Conservation (phyloP, 1,140 invertebrate genomes). For the Bombus terrestris region DNA sequence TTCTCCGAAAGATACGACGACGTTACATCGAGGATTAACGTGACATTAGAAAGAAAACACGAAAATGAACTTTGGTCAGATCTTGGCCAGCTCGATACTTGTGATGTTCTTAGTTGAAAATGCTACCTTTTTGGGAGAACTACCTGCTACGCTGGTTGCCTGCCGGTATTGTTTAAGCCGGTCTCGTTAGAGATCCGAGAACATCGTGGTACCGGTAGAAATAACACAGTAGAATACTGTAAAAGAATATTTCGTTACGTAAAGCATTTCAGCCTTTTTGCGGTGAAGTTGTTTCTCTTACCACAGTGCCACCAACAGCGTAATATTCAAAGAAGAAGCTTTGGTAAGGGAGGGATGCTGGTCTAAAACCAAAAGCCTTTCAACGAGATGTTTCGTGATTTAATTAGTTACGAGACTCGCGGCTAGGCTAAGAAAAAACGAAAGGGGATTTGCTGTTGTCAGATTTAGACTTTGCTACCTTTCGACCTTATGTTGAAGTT, state of each 20-base stretch:
- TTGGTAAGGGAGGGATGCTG: not conserved
- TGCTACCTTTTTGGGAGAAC: not conserved
- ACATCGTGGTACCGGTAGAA: not conserved
- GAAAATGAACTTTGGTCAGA: not conserved
- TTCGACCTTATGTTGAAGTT: too few relatives aligned
- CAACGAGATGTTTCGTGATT: not conserved
- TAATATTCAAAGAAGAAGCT: conserved; percentile 4
- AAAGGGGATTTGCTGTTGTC: too few relatives aligned
- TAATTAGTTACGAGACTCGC: too few relatives aligned
- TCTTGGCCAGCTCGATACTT: not conserved
- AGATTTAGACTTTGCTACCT: too few relatives aligned
- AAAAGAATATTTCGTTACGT: conserved; percentile 14
- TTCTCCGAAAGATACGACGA: not conserved
- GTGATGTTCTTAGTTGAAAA: not conserved
- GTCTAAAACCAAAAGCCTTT: not conserved
- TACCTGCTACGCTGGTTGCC: not conserved
- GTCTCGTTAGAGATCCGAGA: conserved; percentile 3
- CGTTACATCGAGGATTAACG: not conserved
- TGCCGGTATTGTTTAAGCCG: not conserved
- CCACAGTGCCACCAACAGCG: not conserved
- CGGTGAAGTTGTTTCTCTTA: not conserved
- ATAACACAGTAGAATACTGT: conserved; percentile 6
- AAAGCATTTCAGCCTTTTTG: not conserved
- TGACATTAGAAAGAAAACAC: too few relatives aligned
- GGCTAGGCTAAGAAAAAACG: too few relatives aligned